phyloP scores from a whole-genome alignment of 2,797 vertebrate species.

The Neomorphus geoffroyi region DNA sequence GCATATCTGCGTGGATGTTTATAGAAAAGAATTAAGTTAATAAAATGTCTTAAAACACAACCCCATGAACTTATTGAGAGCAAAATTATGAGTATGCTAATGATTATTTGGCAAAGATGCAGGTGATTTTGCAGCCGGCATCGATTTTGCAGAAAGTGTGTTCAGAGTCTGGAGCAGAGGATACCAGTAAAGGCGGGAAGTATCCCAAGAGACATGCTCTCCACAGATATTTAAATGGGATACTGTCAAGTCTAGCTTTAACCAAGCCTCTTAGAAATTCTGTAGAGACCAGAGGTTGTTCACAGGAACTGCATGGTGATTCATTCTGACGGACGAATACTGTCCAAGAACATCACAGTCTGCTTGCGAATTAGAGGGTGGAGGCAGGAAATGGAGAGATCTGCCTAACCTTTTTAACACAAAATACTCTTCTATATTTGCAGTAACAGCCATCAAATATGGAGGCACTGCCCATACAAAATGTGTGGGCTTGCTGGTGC shows the following conservation, averaged over 20 bases:
- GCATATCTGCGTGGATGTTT: accelerated
- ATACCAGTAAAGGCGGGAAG: background rate
- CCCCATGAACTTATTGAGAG: background rate
- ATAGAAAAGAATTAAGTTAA: background rate
- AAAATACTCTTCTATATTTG: background rate
- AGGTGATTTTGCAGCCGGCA: background rate
- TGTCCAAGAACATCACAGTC: background rate
- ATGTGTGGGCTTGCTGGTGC: background rate
- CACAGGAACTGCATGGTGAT: background rate
- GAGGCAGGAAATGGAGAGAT: background rate
- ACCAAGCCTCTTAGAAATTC: background rate
- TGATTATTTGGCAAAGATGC: background rate
- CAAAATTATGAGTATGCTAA: background rate
- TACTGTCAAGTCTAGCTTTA: background rate
- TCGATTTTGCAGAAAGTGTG: background rate
- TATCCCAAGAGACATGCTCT: background rate
- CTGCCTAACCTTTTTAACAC: background rate
- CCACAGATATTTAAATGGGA: background rate
- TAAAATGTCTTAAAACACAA: background rate
- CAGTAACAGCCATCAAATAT: background rate
- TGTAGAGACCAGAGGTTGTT: background rate
- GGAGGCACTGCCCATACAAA: background rate
- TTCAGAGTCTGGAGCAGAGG: background rate
- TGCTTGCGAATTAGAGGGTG: background rate
- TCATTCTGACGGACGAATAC: background rate